These are phyloP conservation scores for Brachypalpus laphriformis DNA, from an alignment of 2,888 invertebrate genomes.

Conservation along the genomic window DNA sequence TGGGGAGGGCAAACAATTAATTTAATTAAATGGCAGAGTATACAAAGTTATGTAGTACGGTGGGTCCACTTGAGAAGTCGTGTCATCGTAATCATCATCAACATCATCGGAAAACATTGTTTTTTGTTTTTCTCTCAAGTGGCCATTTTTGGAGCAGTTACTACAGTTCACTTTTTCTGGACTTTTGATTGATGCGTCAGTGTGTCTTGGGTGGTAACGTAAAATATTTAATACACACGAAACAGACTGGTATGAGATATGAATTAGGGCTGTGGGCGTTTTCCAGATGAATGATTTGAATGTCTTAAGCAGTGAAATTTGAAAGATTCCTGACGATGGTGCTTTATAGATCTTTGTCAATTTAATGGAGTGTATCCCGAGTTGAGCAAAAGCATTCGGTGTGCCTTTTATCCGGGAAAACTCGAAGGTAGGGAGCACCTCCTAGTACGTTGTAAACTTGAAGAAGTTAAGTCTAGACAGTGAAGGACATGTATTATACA, in stretches of 20 bases:
- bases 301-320: neutral
- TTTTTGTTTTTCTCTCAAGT: slow-evolving; percentile 28
- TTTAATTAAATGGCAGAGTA: slow-evolving; percentile 61
- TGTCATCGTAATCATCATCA: slow-evolving; percentile 44
- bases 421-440: too few species aligned
- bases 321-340: neutral
- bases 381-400: too few species aligned
- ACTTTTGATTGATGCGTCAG: slow-evolving; percentile 24
- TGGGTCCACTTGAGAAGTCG: slow-evolving; percentile 34
- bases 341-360: too few species aligned
- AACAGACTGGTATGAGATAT: neutral
- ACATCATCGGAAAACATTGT: slow-evolving; percentile 19
- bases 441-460: too few species aligned
- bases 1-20: slow-evolving; percentile 50
- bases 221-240: neutral
- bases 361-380: too few species aligned
- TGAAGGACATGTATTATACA: too few species aligned
- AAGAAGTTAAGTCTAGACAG: too few species aligned
- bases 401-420: too few species aligned
- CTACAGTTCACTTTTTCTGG: slow-evolving; percentile 11
- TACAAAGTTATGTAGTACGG: slow-evolving; percentile 4
- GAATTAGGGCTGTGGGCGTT: neutral
- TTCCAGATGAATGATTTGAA: neutral
- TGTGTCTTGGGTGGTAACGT: neutral
- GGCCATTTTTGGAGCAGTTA: slow-evolving; percentile 58